These are phyloP conservation scores for Tricholauxania praeusta DNA, from an alignment of 2,888 invertebrate species.

Conservation along the genomic window DNA sequence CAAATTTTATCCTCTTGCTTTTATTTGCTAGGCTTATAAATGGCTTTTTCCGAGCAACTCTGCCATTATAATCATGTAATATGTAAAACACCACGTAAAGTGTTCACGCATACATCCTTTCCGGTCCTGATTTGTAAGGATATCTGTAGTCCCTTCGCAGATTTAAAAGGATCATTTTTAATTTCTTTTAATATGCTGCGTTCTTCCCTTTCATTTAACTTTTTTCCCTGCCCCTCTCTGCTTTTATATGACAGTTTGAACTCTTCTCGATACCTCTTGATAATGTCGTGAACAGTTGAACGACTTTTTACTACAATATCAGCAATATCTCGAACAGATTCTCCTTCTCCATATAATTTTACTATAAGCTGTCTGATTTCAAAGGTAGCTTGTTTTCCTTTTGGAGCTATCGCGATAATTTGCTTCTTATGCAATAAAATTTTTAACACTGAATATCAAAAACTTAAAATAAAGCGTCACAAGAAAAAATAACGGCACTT, in stretches of 20 bases:
- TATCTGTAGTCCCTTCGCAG: neutral
- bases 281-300: neutral
- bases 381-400: neutral
- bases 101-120: slow-evolving; percentile 23
- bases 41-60: slow-evolving; percentile 10
- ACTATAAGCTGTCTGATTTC: slow-evolving; percentile 35
- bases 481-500: no score
- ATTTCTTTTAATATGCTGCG: slow-evolving; percentile 29
- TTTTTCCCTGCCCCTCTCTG: slow-evolving; percentile 35
- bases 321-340: slow-evolving; percentile 35
- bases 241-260: slow-evolving; percentile 34
- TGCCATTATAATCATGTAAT: slow-evolving; percentile 3
- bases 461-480: no score
- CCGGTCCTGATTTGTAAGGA: slow-evolving; percentile 17
- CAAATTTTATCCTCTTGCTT: neutral
- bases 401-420: no score
- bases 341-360: slow-evolving; percentile 27
- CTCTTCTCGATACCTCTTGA: slow-evolving; percentile 30
- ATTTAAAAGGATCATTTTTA: slow-evolving; percentile 10
- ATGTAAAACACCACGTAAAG: neutral
- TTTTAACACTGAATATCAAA: no score
- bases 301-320: slow-evolving; percentile 20
- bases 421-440: no score
- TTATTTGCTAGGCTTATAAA: slow-evolving; percentile 12
- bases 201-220: slow-evolving; percentile 30